Percentiles rank a stretch among this genome's conserved stretches.
Evolutionary conservation across 2,888 invertebrate species (phyloP).

Genomic region (Melitaea athalia): DNA sequence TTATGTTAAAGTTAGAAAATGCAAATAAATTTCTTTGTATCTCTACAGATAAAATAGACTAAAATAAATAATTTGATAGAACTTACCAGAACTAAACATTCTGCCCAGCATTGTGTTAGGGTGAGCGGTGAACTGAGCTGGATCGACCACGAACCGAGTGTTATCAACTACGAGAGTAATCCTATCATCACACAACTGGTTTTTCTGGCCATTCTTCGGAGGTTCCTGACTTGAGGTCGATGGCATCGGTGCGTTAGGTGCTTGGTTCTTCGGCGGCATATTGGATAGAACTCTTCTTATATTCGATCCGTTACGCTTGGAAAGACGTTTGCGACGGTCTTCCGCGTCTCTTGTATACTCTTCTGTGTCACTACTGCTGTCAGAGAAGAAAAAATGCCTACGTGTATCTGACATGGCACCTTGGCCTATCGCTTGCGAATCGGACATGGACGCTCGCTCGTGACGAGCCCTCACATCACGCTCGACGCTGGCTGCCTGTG

Average conservation of each 20-base stretch:
- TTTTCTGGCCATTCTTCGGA: conserved; percentile 61
- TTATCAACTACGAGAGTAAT: conserved; percentile 98
- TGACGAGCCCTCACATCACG: conserved; percentile 73
- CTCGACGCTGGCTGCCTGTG: conserved; percentile 48
- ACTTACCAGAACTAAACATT: conserved; percentile 94
- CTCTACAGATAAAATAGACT: neutral
- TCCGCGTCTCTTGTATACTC: conserved; percentile 87
- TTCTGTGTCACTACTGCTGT: conserved; percentile 93
- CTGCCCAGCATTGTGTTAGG: conserved; percentile 99
- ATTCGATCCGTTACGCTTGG: conserved; percentile 68
- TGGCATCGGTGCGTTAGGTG: conserved; percentile 58
- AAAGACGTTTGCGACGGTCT: conserved; percentile 84
- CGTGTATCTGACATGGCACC: conserved; percentile 54
- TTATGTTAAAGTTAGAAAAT: too few relatives aligned
- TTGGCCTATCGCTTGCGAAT: conserved; percentile 32
- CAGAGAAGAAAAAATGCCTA: conserved; percentile 77
- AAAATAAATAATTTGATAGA: conserved; percentile 6
- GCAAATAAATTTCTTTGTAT: neutral
- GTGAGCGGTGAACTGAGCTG: conserved; percentile 94
- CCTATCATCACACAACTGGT: conserved; percentile 84
- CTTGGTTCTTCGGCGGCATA: conserved; percentile 70
- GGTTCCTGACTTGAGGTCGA: conserved; percentile 68
- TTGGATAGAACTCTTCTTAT: conserved; percentile 56
- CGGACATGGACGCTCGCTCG: conserved; percentile 56
- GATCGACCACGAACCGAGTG: conserved; percentile 93